Conservation (phyloP, 2,888 invertebrate genomes). For the Mythimna pallens region DNA sequence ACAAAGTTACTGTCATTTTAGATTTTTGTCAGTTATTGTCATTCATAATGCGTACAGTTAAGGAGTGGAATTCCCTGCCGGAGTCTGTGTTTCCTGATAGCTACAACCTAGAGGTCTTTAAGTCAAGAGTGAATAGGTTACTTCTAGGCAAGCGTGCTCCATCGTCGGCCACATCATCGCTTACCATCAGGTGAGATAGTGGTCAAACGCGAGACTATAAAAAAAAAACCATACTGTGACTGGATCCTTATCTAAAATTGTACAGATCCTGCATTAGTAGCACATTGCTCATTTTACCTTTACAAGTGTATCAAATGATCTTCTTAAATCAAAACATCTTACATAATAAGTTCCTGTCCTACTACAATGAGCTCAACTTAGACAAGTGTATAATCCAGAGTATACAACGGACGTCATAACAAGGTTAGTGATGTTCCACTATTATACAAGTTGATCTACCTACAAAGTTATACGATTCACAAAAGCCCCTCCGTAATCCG, state of each 20-base stretch:
- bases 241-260: too few relatives aligned
- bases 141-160: too few relatives aligned
- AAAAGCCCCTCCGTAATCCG: slow-evolving; percentile 50
- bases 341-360: slow-evolving; percentile 3
- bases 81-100: too few relatives aligned
- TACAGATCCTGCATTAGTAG: not conserved
- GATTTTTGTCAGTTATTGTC: too few relatives aligned
- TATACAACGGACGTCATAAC: slow-evolving; percentile 38
- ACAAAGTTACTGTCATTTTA: not conserved
- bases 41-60: too few relatives aligned
- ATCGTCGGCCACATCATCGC: too few relatives aligned
- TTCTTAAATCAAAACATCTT: slow-evolving; percentile 2
- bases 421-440: slow-evolving; percentile 46
- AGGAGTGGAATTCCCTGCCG: too few relatives aligned
- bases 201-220: too few relatives aligned
- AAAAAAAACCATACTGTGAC: too few relatives aligned
- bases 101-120: too few relatives aligned
- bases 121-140: too few relatives aligned
- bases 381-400: slow-evolving; percentile 10
- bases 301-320: not conserved
- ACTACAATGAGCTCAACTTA: slow-evolving; percentile 16
- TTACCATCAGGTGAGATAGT: too few relatives aligned
- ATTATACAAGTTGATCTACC: slow-evolving; percentile 44
- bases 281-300: not conserved
- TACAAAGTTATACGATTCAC: slow-evolving; percentile 52